These are phyloP conservation scores for Napeogenes sylphis DNA, from an alignment of 2,888 invertebrate species.

Conservation along the genomic window DNA sequence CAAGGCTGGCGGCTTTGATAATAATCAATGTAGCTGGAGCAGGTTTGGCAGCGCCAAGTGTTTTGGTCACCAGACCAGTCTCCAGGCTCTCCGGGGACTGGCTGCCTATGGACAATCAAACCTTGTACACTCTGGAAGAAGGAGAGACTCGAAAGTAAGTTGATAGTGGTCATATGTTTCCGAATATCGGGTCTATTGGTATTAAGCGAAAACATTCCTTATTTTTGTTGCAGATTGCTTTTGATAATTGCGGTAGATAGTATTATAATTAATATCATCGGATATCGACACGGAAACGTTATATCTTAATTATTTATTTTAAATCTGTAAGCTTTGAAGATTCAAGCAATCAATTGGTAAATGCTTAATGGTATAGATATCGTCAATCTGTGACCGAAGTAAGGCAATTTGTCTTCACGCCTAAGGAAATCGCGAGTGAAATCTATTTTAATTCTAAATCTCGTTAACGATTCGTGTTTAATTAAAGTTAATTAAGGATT, in stretches of 20 bases:
- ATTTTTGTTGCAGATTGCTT: too few species aligned
- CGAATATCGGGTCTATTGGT: too few species aligned
- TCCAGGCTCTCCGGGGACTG: conserved; percentile 53
- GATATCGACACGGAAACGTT: too few species aligned
- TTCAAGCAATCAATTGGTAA: background rate
- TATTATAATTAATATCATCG: too few species aligned
- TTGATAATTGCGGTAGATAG: too few species aligned
- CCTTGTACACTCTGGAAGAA: conserved; percentile 54
- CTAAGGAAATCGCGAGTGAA: background rate
- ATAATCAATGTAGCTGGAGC: conserved; percentile 62
- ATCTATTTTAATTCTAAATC: background rate
- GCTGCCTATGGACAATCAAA: conserved; percentile 69
- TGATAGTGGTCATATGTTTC: background rate
- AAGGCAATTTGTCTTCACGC: background rate
- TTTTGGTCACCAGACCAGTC: conserved; percentile 54
- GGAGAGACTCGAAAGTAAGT: conserved; percentile 59
- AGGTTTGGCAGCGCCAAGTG: conserved; percentile 63
- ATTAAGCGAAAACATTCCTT: too few species aligned
- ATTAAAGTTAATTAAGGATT: background rate
- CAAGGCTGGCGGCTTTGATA: conserved; percentile 54
- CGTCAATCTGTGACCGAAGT: background rate
- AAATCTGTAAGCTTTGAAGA: background rate
- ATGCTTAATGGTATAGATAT: background rate
- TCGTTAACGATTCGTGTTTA: background rate
- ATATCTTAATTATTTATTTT: too few species aligned